Base-by-base conservation (phyloP, 2,888 invertebrate genomes). In the Clivina fossor region DNA sequence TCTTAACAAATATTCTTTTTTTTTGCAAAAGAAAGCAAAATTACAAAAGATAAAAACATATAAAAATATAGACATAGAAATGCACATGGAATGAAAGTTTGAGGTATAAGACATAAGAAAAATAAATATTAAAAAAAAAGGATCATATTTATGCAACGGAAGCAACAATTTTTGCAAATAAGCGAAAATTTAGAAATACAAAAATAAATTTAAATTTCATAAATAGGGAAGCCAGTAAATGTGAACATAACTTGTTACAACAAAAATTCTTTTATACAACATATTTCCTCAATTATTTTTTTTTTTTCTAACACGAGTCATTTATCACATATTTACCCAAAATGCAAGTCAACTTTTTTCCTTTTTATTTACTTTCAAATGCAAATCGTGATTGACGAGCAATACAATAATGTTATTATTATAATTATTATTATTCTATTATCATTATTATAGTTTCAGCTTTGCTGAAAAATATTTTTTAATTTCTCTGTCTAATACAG, bases 291-390 rank as follows among this genome's bases (percentile, higher is more conserved):
- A 24, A 37, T 35, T 35, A 18, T 19, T 28, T 32, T 51, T 28
- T 51, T 24, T 35, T 43, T 24, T 38, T n/a, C n/a, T n/a, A n/a
- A 18, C n/a, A 33, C 35, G 41, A 40, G 18, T 51, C 41, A 44
- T 38, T n/a, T 53, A 53, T 53, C 53, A 53, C 53, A 53, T 53
- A 44, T 44, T 51, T 53, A 53, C 53, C 53, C 53, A 53, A 53
- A 51, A 51, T 43, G 32, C 41, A 51, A 38, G 48, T 40, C 19
- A 51, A 51, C 41, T 41, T 41, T 41, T 43, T 43, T 24, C 26
- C 4, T 24, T 24, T 24, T 24, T 24, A 24, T 24, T 7, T 24
- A 7, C 9, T 24, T 20, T 15, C 4, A 35, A 40, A 50, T 40
- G 20, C 30, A 26, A 50, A 30, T 40, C 9, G 30, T 28, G 28